Conservation (phyloP, 35 echinoderm and acorn worm species). For the Chiridota heheva region DNA sequence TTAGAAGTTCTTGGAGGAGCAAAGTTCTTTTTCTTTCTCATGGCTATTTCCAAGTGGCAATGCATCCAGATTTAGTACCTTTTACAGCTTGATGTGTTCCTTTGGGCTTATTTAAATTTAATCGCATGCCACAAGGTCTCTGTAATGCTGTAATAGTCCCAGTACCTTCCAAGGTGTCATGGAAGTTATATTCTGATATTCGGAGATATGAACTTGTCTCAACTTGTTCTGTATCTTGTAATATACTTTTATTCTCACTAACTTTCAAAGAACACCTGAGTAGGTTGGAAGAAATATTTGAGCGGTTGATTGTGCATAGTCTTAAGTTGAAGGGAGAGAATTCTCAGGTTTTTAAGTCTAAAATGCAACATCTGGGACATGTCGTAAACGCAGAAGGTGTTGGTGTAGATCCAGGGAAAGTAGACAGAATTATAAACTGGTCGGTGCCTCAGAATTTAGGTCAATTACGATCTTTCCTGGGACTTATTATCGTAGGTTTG, state of each 20-base stretch:
- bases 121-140: slow-evolving; percentile 20
- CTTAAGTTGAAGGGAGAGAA: slow-evolving; percentile 49
- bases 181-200: not conserved
- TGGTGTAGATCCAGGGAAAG: slow-evolving; percentile 33
- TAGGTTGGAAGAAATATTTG: slow-evolving; percentile 29
- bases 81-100: slow-evolving; percentile 24
- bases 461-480: slow-evolving; percentile 39
- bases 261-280: slow-evolving; percentile 45
- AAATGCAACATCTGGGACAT: slow-evolving; percentile 40
- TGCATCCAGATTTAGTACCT: not conserved
- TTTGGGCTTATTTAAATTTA: slow-evolving; percentile 17
- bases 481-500: slow-evolving; percentile 61
- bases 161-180: slow-evolving; percentile 3
- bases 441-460: slow-evolving; percentile 6
- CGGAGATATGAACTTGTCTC: not conserved
- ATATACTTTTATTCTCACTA: slow-evolving; percentile 46
- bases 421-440: slow-evolving; percentile 26
- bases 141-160: not conserved
- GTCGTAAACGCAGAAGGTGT: slow-evolving; percentile 36
- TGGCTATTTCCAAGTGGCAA: too few relatives aligned
- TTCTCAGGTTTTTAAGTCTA: slow-evolving; percentile 20
- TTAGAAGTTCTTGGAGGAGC: not conserved
- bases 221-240: slow-evolving; percentile 19
- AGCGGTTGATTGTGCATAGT: slow-evolving; percentile 14
- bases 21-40: not conserved